Evolutionary conservation across 2,113 vertebrate species (phyloP), one percentile per base, ranked within the genome.

Genomic region (Taurulus bubalis): DNA sequence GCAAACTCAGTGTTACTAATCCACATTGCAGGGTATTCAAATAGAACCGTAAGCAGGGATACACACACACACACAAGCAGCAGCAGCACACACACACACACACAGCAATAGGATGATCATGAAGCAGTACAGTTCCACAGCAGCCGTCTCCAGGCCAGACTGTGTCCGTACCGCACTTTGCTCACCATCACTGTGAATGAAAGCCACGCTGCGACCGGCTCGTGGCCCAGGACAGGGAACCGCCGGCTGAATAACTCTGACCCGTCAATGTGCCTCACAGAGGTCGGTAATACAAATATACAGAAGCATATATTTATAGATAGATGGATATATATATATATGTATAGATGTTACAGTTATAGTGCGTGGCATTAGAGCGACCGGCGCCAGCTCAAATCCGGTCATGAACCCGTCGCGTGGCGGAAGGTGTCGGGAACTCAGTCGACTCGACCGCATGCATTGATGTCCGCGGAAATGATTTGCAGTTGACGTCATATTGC

Each of bases 121-220:
- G 42, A 42, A 84, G 80, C 60, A 69, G 83, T 73, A 49, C 56
- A 62, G 79, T 65, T 28, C 55, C 73, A 75, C 74, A 26, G 49
- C 34, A 1, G 36, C 80, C 20, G 6, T 15, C 32, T 60, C 68
- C 74, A 22, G 62, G 69, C 69, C 71, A 76, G n/a, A 6, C 71
- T 62, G 79, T 75, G 79, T 71, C 65, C 38, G 40, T 64, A 51
- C 34, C 34, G 14, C 42, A 18, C 82, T 77, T 67, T 45, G 34
- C 77, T 87, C 87, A 85, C 76, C 20, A 84, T 90, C 88, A 89
- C 89, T 92, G 88, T 90, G 84, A 90, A 87, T 42, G 67, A 84
- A 85, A 77, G 85, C 85, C 81, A 70, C 58, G 71, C 59, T 70
- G 75, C 82, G 32, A 49, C 53, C 26, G 6, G 78, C 45, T 69